phyloP scores from a whole-genome alignment of 2,113 vertebrate genomes.

The Hyperoodon ampullatus region DNA sequence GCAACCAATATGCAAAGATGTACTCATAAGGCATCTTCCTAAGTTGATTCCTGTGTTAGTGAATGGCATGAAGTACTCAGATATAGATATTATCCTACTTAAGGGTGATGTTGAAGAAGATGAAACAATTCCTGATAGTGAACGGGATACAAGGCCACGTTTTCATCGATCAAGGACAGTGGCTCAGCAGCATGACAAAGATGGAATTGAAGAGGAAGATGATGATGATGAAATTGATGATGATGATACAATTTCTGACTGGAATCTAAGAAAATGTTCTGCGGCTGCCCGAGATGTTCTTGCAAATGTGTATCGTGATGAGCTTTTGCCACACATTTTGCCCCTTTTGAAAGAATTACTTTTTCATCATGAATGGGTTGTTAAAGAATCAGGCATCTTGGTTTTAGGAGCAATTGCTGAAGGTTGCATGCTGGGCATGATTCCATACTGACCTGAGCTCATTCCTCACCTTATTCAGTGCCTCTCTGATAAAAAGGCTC shows the following conservation, averaged over 20 bases:
- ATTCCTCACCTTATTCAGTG: slow-evolving; percentile 97
- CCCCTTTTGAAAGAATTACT: slow-evolving; percentile 96
- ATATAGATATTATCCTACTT: no score
- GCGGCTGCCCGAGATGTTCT: slow-evolving; percentile 96
- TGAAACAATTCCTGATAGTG: slow-evolving; percentile 96
- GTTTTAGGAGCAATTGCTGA: slow-evolving; percentile 98
- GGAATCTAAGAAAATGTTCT: slow-evolving; percentile 98
- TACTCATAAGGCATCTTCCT: slow-evolving; percentile 94
- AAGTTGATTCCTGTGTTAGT: slow-evolving; percentile 81
- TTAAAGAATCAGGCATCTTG: slow-evolving; percentile 98
- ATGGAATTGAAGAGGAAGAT: slow-evolving; percentile 93
- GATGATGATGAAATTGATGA: slow-evolving; percentile 94
- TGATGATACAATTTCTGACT: slow-evolving; percentile 97
- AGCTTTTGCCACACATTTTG: slow-evolving; percentile 94
- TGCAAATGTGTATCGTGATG: slow-evolving; percentile 97
- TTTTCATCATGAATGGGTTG: slow-evolving; percentile 96
- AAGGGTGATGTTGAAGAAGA: slow-evolving; percentile 89
- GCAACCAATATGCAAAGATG: slow-evolving; percentile 97
- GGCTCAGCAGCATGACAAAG: slow-evolving; percentile 95
- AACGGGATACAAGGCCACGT: slow-evolving; percentile 96
- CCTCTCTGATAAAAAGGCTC: slow-evolving; percentile 96
- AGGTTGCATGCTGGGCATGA: slow-evolving; percentile 99
- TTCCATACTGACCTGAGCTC: slow-evolving; percentile 95
- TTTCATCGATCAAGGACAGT: slow-evolving; percentile 97
- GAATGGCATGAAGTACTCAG: no score